Base-by-base conservation (phyloP, 2,797 vertebrate genomes). In the Harpagifer antarcticus region DNA sequence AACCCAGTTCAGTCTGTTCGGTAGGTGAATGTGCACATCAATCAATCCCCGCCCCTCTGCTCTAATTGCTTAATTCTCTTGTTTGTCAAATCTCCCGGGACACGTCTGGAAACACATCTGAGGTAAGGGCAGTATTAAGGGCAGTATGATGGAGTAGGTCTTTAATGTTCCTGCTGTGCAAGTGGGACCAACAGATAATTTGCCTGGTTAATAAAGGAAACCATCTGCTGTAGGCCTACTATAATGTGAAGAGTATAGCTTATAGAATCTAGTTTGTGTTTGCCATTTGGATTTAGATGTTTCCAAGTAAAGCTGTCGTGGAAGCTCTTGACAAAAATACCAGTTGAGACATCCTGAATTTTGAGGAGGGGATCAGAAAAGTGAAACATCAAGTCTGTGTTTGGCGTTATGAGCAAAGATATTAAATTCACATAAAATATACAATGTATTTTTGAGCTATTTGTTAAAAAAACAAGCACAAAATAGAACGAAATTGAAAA, bases 21-120 rank as follows among this genome's bases (percentile, higher is more conserved):
- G 55, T 75, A 75, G 83, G 78, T 83, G 78, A 84, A 86, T 75
- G 76, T 63, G 79, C 68, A 77, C 83, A 91, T 86, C 88, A 82
- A 90, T 93, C 91, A 87, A 88, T 91, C 85, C 83, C 73, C 45
- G 49, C 74, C 78, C 63, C 77, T 82, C 48, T 59, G 74, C 71
- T 85, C 61, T 91, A 90, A 92, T 90, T 89, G 78, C 82, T 89
- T 87, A 80, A 88, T 85, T 86, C 82, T 82, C 80, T 83, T 89
- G 78, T 88, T 90, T 86, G 78, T 82, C 61, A 77, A 83, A 78
- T 80, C 81, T 82, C 81, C 64, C 0, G 50, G 50, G 86, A 89
- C 78, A 50, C 7, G 20, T 84, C 60, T 76, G 56, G 81, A 80
- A 64, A 55, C 70, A 80, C 65, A 83, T 79, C 56, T 55, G 72